Conservation (phyloP, 1,140 invertebrate species). For the Bombus vancouverensis region DNA sequence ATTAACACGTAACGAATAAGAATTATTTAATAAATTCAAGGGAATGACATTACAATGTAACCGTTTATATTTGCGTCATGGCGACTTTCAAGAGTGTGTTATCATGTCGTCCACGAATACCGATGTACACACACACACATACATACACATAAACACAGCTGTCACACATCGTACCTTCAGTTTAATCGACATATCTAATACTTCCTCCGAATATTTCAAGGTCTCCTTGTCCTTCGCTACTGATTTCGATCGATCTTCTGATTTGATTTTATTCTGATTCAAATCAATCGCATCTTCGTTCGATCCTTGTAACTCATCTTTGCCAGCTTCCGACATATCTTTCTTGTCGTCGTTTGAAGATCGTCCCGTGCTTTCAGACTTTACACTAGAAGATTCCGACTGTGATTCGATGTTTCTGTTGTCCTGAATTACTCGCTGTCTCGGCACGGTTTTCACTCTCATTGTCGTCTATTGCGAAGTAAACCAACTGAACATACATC, state of each 20-base stretch:
- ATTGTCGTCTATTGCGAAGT: conserved; percentile 47
- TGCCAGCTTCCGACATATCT: too few relatives aligned
- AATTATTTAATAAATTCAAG: neutral
- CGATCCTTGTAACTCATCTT: neutral
- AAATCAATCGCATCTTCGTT: neutral
- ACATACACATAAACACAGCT: neutral
- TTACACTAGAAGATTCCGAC: neutral
- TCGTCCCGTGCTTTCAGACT: neutral
- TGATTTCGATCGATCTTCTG: neutral
- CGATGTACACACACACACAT: neutral
- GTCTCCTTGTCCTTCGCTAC: neutral
- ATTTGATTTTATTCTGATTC: too few relatives aligned
- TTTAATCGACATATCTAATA: conserved; percentile 33
- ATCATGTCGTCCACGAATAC: neutral
- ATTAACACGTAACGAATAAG: neutral
- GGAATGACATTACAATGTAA: neutral
- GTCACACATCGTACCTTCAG: conserved; percentile 9
- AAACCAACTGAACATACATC: neutral
- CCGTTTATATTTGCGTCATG: conserved; percentile 1
- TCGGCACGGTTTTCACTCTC: conserved; percentile 74
- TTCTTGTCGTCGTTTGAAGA: too few relatives aligned
- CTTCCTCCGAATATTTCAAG: neutral
- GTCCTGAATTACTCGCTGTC: conserved; percentile 42
- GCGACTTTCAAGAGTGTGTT: neutral
- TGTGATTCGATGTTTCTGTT: conserved; percentile 28